phyloP scores from a whole-genome alignment of 2,888 invertebrate species.

The Thysanoteuthis rhombus region DNA sequence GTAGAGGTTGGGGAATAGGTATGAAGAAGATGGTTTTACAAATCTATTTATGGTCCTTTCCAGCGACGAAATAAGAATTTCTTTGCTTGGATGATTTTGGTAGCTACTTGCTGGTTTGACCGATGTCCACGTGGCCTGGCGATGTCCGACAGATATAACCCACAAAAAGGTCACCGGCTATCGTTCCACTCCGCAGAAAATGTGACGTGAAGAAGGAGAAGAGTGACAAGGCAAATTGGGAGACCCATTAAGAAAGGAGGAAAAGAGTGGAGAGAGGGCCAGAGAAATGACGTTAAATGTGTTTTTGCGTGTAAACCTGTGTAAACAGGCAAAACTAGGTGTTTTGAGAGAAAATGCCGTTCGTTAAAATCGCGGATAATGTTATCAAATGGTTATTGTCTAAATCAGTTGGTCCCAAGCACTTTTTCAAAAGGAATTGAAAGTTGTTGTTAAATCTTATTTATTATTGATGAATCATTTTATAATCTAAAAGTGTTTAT shows the following conservation, averaged over 20 bases:
- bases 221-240: background rate
- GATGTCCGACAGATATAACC: background rate
- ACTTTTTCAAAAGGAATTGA: too few species aligned
- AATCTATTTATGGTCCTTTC: background rate
- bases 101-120: background rate
- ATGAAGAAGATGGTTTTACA: background rate
- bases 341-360: too few species aligned
- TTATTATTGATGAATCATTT: too few species aligned
- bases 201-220: background rate
- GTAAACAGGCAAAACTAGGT: too few species aligned
- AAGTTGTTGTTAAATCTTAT: too few species aligned
- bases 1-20: too few species aligned
- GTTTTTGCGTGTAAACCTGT: background rate
- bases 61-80: constrained; percentile 12
- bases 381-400: too few species aligned
- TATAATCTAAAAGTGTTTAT: too few species aligned
- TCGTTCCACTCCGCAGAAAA: background rate
- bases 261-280: background rate
- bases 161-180: background rate
- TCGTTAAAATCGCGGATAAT: too few species aligned
- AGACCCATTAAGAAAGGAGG: background rate
- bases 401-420: too few species aligned
- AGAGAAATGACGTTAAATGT: background rate
- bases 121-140: background rate
- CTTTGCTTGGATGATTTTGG: background rate